These are phyloP conservation scores for Ariopsis seemanni DNA, from an alignment of 2,113 vertebrate species.

Conservation along the genomic window DNA sequence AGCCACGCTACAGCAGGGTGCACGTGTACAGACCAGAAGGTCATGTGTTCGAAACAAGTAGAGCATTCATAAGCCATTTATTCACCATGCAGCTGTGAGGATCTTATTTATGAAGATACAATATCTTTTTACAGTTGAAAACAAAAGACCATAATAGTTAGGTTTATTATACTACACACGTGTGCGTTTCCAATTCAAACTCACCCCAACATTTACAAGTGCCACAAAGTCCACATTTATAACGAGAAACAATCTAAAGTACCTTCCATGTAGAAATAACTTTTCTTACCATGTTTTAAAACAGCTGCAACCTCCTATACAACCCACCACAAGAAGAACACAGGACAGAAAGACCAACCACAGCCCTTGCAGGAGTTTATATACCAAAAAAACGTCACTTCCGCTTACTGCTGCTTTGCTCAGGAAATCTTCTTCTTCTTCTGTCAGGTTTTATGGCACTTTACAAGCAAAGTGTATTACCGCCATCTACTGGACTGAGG, in stretches of 20 bases:
- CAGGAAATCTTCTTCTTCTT: too few relatives aligned
- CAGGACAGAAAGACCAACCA: background rate
- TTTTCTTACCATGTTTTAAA: background rate
- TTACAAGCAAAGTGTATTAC: too few relatives aligned
- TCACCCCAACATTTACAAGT: background rate
- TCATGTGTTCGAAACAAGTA: too few relatives aligned
- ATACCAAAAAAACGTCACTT: background rate
- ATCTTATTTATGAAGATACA: too few relatives aligned
- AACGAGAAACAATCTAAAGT: background rate
- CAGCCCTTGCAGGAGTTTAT: background rate
- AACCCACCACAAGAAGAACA: background rate
- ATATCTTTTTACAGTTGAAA: too few relatives aligned
- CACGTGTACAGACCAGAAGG: background rate
- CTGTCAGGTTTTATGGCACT: too few relatives aligned
- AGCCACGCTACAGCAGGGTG: background rate
- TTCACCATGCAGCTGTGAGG: background rate
- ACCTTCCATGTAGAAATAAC: background rate
- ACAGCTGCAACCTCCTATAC: background rate
- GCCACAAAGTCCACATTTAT: too few relatives aligned
- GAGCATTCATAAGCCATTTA: background rate
- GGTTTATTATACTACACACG: background rate
- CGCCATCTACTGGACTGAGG: too few relatives aligned
- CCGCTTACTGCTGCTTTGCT: background rate
- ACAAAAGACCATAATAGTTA: background rate
- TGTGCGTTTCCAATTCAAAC: background rate